Conservation (phyloP, 1,140 invertebrate species). For the Nasonia vitripennis region DNA sequence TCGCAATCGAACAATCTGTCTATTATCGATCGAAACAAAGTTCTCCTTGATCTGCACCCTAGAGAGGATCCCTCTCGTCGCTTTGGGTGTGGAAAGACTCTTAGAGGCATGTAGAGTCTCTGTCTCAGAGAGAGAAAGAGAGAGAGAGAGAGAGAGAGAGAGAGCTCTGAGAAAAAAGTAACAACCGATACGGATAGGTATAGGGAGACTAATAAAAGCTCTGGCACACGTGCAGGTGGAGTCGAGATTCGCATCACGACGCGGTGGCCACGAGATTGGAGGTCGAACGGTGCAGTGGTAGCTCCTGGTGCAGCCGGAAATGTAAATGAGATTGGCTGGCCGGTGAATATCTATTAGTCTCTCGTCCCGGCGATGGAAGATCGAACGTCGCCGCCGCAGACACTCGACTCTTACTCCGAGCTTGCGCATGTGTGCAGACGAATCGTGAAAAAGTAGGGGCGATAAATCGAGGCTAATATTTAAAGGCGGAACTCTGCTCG, state of each 20-base stretch:
- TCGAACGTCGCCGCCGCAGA: neutral
- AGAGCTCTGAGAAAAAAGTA: neutral
- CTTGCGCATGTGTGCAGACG: no score
- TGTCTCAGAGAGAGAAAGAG: no score
- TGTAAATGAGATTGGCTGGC: conserved; percentile 39
- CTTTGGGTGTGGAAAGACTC: neutral
- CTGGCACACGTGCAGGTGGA: neutral
- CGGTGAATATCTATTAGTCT: conserved; percentile 23
- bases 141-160: neutral
- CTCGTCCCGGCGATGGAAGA: neutral
- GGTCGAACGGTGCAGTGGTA: neutral
- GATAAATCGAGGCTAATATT: no score
- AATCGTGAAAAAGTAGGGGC: no score
- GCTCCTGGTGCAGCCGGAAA: neutral
- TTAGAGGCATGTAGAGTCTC: neutral
- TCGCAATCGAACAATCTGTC: no score
- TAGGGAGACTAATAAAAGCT: neutral
- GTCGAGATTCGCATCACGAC: neutral
- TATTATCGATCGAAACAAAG: no score
- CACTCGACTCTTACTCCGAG: no score
- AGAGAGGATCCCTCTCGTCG: neutral
- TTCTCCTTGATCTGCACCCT: neutral
- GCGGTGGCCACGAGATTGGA: neutral
- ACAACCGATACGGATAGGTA: neutral
- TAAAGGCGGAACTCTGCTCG: no score